phyloP scores from a whole-genome alignment of 2,888 invertebrate genomes.

The Caenorhabditis japonica region DNA sequence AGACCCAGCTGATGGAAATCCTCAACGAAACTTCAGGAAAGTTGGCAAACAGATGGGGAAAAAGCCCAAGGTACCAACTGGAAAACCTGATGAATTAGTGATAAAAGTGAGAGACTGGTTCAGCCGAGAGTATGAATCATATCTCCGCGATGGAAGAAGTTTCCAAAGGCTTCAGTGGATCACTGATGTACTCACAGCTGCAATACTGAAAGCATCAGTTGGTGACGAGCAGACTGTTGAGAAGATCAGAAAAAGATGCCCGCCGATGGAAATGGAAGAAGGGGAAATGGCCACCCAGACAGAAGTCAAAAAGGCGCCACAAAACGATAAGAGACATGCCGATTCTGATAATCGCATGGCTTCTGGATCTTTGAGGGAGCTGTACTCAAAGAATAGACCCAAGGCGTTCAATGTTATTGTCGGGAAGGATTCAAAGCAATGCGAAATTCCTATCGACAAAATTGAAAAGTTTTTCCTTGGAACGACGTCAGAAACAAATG shows the following conservation, averaged over 20 bases:
- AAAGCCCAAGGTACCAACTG: neutral
- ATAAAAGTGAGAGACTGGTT: neutral
- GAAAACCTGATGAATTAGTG: neutral
- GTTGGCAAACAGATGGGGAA: too few species aligned
- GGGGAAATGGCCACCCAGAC: slow-evolving; percentile 9
- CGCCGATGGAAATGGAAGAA: neutral
- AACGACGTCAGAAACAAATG: slow-evolving; percentile 12
- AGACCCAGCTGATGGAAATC: neutral
- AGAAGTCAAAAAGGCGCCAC: neutral
- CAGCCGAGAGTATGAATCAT: neutral
- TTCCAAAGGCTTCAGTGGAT: slow-evolving; percentile 7
- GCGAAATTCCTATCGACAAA: slow-evolving; percentile 4
- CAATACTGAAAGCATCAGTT: neutral
- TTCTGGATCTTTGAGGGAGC: neutral
- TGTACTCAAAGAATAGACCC: neutral
- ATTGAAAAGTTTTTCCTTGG: slow-evolving; percentile 5
- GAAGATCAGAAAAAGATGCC: neutral
- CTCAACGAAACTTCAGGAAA: too few species aligned
- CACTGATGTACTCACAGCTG: neutral
- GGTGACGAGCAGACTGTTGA: neutral
- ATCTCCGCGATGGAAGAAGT: neutral
- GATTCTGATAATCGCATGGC: neutral
- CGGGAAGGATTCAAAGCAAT: neutral
- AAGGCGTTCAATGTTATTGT: neutral
- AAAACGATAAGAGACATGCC: neutral